A percentile compares a stretch with the other conserved stretches of the same genome.
Conservation (phyloP, 2,113 vertebrate genomes). For the Chamaetylas fuelleborni region DNA sequence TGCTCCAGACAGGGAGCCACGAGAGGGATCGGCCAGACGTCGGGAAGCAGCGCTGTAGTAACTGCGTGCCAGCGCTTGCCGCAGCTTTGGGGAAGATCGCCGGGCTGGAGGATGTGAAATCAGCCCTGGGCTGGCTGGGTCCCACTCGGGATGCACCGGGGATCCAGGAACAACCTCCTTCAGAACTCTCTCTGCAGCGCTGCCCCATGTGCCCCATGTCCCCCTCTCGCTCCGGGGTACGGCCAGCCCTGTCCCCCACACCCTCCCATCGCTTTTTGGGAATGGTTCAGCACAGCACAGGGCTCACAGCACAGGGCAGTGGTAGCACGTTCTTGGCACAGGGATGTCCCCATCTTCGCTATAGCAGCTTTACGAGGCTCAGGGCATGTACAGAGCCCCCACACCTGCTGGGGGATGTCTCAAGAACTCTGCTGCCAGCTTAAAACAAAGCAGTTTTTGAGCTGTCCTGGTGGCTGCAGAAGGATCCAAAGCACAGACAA, state of each 20-base stretch:
- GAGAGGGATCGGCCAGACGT: accelerated
- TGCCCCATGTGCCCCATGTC: not conserved
- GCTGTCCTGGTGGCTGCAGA: not conserved
- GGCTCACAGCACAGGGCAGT: not conserved
- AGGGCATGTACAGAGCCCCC: accelerated
- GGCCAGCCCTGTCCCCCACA: not conserved
- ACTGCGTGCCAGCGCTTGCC: not conserved
- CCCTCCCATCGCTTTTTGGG: not conserved
- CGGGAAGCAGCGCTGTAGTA: accelerated
- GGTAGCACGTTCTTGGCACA: not conserved
- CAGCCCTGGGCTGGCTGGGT: not conserved
- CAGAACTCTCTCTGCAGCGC: not conserved
- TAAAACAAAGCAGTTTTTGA: not conserved
- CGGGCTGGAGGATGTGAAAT: not conserved
- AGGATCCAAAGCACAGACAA: not conserved
- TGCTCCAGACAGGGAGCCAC: not conserved
- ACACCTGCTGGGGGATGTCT: not conserved
- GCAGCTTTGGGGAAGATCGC: not conserved
- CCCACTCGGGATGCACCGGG: not conserved
- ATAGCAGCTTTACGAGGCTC: not conserved
- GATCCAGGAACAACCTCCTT: not conserved
- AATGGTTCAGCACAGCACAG: not conserved
- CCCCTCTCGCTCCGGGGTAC: accelerated
- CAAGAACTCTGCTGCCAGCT: not conserved
- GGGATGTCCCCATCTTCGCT: not conserved